Base-by-base conservation (phyloP, 2,797 vertebrate genomes). In the Pelochelys cantorii region DNA sequence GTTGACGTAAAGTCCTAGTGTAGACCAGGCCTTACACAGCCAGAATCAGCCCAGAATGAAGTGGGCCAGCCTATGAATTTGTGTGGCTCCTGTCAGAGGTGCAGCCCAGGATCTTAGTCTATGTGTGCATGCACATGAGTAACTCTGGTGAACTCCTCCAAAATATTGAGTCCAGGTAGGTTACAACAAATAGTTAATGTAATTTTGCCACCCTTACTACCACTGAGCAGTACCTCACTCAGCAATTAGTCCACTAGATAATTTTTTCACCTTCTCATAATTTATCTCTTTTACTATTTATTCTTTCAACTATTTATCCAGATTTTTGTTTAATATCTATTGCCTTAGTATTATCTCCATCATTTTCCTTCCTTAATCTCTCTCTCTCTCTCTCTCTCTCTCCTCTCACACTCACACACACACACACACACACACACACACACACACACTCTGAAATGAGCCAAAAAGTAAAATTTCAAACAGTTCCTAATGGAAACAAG, bases 401-500 rank as follows among this genome's bases (percentile, higher is more conserved):
- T n/a, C n/a, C n/a, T n/a, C n/a, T n/a, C n/a, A n/a, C n/a, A n/a
- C n/a, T n/a, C 42, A 48, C 42, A 48, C 42, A 48, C 7, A 37
- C 18, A 10, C 7, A 22, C 68, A 68, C 55, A 86, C 86, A 79
- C 81, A 57, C 5, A 17, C 80, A 42, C 5, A 78, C 23, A 53
- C 11, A 81, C 3, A 25, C 87, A 85, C 31, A 5, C 71, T 2
- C 25, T 34, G 0, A 23, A 81, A 79, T 25, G 13, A 4, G 31
- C 65, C 87, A 9, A 53, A 37, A 29, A 87, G 13, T 68, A 62
- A 80, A 75, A 56, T 89, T 86, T 89, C 78, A 81, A 65, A 37
- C 11, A 94, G 62, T 89, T 89, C 56, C 60, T 82, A 60, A 13
- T 85, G 89, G 83, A 95, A 93, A 86, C 23, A 90, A 34, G 52